Evolutionary conservation across 2,888 invertebrate genomes (phyloP).

Genomic region (Agrochola macilenta): DNA sequence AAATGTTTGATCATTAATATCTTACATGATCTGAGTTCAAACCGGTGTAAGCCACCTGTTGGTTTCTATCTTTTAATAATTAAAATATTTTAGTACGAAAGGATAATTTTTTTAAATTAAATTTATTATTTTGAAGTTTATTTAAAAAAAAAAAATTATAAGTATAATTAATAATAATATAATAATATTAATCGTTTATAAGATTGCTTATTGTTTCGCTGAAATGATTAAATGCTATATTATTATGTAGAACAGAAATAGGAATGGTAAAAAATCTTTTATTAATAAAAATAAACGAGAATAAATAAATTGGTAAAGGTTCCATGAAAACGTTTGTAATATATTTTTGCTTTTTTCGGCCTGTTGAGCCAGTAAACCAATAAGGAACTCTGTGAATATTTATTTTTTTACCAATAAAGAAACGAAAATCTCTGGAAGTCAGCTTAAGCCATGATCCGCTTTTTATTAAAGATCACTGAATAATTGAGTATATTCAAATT

Average conservation of each 20-base stretch:
- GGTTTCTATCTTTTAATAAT: no score
- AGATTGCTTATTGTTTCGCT: not conserved
- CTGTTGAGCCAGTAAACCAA: not conserved
- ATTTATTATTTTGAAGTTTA: no score
- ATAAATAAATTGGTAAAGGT: not conserved
- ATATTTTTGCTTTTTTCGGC: not conserved
- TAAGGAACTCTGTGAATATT: not conserved
- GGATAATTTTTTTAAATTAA: no score
- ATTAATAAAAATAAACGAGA: not conserved
- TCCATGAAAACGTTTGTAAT: not conserved
- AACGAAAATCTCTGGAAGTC: not conserved
- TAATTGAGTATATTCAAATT: constrained; percentile 13
- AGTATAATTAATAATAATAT: no score
- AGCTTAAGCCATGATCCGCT: not conserved
- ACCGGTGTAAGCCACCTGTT: no score
- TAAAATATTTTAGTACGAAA: no score
- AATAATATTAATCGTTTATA: no score
- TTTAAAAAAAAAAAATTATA: no score
- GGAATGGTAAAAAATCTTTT: not conserved
- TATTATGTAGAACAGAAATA: not conserved
- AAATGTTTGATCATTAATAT: no score
- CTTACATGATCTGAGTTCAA: no score
- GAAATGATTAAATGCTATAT: not conserved
- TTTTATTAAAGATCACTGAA: constrained; percentile 7
- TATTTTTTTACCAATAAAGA: not conserved